A percentile compares a stretch with the other conserved stretches of the same genome.
Conservation (phyloP, 2,113 vertebrate genomes). For the Passer montanus region DNA sequence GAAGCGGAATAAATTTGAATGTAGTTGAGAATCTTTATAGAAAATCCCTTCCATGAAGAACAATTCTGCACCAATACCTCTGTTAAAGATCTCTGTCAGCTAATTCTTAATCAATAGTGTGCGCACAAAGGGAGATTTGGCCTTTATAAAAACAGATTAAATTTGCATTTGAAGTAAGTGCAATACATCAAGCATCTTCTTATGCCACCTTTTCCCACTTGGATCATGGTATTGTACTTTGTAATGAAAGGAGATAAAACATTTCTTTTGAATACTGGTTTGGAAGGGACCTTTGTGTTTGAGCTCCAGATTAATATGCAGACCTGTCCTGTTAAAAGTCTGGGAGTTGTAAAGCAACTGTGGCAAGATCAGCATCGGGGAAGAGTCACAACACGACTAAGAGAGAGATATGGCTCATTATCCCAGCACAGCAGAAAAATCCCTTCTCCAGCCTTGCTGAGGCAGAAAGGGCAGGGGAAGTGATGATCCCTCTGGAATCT, state of each 20-base stretch:
- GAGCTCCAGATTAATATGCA: neutral
- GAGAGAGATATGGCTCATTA: neutral
- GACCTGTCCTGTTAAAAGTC: neutral
- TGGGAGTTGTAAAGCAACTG: neutral
- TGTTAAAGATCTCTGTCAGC: neutral
- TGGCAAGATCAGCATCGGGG: neutral
- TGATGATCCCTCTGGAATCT: neutral
- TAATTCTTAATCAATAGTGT: slow-evolving; percentile 12
- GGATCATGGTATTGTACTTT: neutral
- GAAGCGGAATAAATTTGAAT: neutral
- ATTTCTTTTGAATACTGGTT: neutral
- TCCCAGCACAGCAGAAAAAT: neutral
- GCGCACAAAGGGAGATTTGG: neutral
- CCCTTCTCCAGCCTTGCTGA: neutral
- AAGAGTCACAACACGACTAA: neutral
- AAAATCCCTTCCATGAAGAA: slow-evolving; percentile 4
- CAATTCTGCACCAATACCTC: neutral
- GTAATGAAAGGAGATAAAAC: neutral
- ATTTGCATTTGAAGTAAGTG: slow-evolving; percentile 4
- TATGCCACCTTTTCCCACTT: neutral
- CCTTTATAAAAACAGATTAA: neutral
- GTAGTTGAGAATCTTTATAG: neutral
- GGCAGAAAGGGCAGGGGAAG: neutral
- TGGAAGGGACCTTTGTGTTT: neutral
- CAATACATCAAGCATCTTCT: neutral